Evolutionary conservation across 2,113 vertebrate species (phyloP).

Genomic region (Albula glossodonta): DNA sequence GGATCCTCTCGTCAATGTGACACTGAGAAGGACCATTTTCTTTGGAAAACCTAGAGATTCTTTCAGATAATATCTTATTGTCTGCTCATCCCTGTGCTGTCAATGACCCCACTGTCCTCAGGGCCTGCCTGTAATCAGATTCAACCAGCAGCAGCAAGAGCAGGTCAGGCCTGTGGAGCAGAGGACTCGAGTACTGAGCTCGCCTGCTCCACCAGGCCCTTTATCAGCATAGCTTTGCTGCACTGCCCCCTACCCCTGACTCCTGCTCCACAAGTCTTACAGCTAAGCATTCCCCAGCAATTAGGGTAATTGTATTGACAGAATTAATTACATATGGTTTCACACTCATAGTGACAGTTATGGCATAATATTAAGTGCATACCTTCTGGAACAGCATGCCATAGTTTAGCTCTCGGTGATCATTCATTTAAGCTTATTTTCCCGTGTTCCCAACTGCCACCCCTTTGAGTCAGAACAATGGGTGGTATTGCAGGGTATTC

Average conservation of each 20-base stretch:
- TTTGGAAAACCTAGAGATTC: conserved; percentile 80
- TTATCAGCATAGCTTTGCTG: conserved; percentile 52
- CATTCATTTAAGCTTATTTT: background rate
- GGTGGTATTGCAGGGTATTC: background rate
- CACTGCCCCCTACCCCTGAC: background rate
- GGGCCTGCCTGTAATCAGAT: conserved; percentile 73
- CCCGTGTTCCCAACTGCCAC: background rate
- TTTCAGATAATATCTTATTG: conserved; percentile 82
- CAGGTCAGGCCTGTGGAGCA: conserved; percentile 63
- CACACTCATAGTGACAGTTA: background rate
- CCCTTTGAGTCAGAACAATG: background rate
- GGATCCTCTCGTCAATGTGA: conserved; percentile 78
- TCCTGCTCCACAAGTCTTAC: conserved; percentile 40
- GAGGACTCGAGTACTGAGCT: conserved; percentile 61
- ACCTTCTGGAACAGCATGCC: background rate
- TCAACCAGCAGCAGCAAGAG: conserved; percentile 66
- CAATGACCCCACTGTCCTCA: conserved; percentile 76
- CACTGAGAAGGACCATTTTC: conserved; percentile 80
- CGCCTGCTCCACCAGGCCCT: conserved; percentile 62
- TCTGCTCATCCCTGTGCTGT: conserved; percentile 75
- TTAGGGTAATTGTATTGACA: background rate
- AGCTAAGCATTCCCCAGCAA: conserved; percentile 29
- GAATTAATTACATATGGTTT: background rate
- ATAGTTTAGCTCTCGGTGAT: background rate
- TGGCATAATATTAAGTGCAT: background rate